A percentile compares a stretch with the other conserved stretches of the same genome.
phyloP scores from a whole-genome alignment of 2,888 invertebrate genomes.

The Nowickia ferox region DNA sequence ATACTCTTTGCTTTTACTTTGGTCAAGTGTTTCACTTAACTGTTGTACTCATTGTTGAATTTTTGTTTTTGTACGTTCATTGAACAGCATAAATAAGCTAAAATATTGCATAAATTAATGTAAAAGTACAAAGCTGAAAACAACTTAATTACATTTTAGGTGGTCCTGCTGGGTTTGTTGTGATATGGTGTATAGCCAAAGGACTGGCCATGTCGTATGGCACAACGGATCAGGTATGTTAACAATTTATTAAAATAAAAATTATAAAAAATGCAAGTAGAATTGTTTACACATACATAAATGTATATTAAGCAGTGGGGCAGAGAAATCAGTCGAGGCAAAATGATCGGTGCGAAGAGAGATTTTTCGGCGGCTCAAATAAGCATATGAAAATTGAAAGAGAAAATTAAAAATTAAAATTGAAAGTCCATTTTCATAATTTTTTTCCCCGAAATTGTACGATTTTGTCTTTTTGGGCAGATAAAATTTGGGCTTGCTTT shows the following conservation, averaged over 20 bases:
- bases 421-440: too few species aligned
- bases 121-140: neutral
- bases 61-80: neutral
- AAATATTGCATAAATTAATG: neutral
- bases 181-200: conserved; percentile 82
- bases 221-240: conserved; percentile 77
- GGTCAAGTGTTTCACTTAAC: conserved; percentile 22
- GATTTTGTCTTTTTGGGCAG: too few species aligned
- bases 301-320: too few species aligned
- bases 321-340: too few species aligned
- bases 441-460: too few species aligned
- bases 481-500: too few species aligned
- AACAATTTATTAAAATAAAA: conserved; percentile 23
- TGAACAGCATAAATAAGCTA: conserved; percentile 20
- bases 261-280: too few species aligned
- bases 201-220: conserved; percentile 79
- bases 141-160: conserved; percentile 74
- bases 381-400: too few species aligned
- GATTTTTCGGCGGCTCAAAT: too few species aligned
- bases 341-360: too few species aligned
- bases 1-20: neutral
- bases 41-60: neutral
- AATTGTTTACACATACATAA: too few species aligned
- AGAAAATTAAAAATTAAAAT: too few species aligned
- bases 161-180: conserved; percentile 81